phyloP scores from a whole-genome alignment of 2,113 vertebrate genomes.

The Calidris pygmaea region DNA sequence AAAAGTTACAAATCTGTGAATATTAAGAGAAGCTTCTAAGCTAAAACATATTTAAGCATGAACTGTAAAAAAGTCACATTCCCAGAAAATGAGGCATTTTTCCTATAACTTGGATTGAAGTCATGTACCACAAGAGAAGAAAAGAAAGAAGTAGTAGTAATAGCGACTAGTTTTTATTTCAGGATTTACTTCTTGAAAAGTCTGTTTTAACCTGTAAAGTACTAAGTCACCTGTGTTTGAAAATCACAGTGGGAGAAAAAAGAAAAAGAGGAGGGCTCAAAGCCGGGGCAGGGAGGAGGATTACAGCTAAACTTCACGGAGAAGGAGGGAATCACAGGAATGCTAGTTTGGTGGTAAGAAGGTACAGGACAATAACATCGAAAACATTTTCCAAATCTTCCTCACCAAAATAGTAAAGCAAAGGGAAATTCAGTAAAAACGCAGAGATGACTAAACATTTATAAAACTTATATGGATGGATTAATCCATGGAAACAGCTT shows the following conservation, averaged over 20 bases:
- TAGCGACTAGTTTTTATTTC: background rate
- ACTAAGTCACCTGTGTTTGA: background rate
- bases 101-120: background rate
- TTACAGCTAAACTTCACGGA: background rate
- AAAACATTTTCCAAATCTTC: background rate
- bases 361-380: background rate
- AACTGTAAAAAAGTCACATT: background rate
- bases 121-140: background rate
- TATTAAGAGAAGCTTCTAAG: background rate
- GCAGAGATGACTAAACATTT: background rate
- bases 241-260: background rate
- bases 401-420: background rate
- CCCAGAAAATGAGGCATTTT: background rate
- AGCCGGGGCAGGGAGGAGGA: accelerated
- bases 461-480: background rate
- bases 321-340: background rate
- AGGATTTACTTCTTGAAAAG: background rate
- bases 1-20: background rate
- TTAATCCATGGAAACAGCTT: background rate
- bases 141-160: background rate
- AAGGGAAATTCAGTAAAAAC: background rate
- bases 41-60: background rate
- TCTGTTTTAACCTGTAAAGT: background rate
- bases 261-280: background rate
- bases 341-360: background rate